Conservation (phyloP, 2,888 invertebrate species). For the Zonitis immaculata region DNA sequence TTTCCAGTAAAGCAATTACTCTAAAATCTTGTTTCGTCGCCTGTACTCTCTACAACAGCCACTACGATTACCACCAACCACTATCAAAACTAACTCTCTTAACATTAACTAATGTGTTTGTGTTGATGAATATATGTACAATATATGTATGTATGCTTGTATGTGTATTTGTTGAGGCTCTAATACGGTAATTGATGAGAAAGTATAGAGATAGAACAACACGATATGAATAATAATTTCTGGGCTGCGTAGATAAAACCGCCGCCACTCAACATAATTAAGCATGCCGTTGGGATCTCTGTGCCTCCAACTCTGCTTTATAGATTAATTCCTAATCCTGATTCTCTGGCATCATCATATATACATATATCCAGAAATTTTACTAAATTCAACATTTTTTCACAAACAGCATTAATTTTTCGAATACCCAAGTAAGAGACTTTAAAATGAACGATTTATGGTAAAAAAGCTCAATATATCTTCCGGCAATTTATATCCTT, state of each 20-base stretch:
- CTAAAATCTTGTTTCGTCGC: slow-evolving; percentile 16
- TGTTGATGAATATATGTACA: too few relatives aligned
- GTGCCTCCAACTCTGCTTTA: neutral
- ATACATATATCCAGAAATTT: neutral
- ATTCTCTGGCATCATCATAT: neutral
- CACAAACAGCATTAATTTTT: too few relatives aligned
- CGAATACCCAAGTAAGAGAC: too few relatives aligned
- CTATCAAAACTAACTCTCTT: too few relatives aligned
- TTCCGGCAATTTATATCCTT: neutral
- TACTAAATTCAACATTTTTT: too few relatives aligned
- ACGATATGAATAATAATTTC: slow-evolving; percentile 10
- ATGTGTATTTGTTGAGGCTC: neutral
- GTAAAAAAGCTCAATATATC: neutral
- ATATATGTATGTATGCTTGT: neutral
- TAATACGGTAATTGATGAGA: slow-evolving; percentile 5
- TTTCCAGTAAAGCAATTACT: slow-evolving; percentile 21
- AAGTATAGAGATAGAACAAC: neutral
- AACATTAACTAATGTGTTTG: neutral
- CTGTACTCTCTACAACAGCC: too few relatives aligned
- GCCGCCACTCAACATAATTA: slow-evolving; percentile 15
- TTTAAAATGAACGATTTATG: neutral
- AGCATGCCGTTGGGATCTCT: slow-evolving; percentile 1
- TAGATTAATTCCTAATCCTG: neutral
- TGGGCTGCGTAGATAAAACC: neutral
- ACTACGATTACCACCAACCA: neutral